Conservation (phyloP, 2,113 vertebrate genomes). For the Phasianus colchicus region DNA sequence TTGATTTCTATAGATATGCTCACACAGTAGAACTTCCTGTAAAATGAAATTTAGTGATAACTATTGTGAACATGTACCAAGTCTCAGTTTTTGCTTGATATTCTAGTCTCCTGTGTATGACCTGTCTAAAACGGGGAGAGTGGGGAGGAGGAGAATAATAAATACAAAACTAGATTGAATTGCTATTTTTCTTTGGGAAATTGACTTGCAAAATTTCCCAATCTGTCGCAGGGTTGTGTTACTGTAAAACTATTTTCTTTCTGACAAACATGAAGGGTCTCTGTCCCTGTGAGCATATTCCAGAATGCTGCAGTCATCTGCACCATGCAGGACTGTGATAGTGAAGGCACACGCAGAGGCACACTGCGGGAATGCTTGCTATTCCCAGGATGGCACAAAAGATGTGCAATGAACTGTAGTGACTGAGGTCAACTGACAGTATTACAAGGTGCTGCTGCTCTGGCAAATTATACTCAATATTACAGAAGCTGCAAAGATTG, state of each 20-base stretch:
- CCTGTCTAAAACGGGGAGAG: neutral
- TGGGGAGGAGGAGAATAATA: neutral
- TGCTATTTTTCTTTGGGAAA: neutral
- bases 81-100: neutral
- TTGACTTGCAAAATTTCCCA: neutral
- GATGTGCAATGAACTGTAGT: fast-evolving
- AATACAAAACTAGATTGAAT: neutral
- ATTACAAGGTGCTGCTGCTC: neutral
- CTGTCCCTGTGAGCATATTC: no score
- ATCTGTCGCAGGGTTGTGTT: neutral
- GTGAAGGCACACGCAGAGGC: fast-evolving
- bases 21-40: neutral
- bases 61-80: neutral
- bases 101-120: neutral
- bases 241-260: neutral
- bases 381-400: neutral
- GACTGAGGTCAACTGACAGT: fast-evolving
- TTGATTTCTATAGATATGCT: neutral
- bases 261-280: neutral
- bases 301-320: neutral
- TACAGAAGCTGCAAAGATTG: neutral
- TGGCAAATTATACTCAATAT: fast-evolving
- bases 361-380: neutral
- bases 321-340: fast-evolving
- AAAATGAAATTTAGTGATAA: neutral